Percentiles rank a stretch among this genome's conserved stretches.
These are phyloP conservation scores for Procavia capensis DNA, from an alignment of 2,113 vertebrate species.

Conservation along the genomic window DNA sequence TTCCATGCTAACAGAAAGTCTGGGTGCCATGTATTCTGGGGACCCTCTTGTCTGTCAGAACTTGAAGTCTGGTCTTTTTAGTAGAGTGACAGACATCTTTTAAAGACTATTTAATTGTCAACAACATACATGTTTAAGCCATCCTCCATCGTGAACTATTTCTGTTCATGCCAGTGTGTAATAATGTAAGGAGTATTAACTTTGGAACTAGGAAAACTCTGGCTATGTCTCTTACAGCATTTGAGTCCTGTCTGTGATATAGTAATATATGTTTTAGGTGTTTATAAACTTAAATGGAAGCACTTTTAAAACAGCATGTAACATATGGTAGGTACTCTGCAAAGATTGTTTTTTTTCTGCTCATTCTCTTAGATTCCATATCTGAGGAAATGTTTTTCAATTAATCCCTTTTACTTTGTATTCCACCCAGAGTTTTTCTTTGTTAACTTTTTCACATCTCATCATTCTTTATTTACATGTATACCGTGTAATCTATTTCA, in stretches of 20 bases:
- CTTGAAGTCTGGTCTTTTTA: too few species aligned
- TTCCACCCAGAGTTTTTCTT: not conserved
- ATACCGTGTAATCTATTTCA: not conserved
- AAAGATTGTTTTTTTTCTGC: not conserved
- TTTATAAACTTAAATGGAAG: not conserved
- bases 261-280: not conserved
- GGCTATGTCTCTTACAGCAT: not conserved
- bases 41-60: too few species aligned
- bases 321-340: not conserved
- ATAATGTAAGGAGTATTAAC: not conserved
- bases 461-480: not conserved
- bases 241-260: not conserved
- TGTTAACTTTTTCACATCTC: not conserved
- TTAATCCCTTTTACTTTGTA: not conserved
- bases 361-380: not conserved
- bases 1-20: too few species aligned
- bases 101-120: not conserved
- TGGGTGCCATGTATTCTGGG: too few species aligned
- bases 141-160: not conserved
- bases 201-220: not conserved
- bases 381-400: not conserved
- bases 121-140: not conserved
- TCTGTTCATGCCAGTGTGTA: not conserved
- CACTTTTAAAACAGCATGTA: not conserved
- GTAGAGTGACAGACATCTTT: not conserved